Percentiles rank a stretch among this genome's conserved stretches.
Conservation (phyloP, 2,113 vertebrate species). For the Lagopus muta region DNA sequence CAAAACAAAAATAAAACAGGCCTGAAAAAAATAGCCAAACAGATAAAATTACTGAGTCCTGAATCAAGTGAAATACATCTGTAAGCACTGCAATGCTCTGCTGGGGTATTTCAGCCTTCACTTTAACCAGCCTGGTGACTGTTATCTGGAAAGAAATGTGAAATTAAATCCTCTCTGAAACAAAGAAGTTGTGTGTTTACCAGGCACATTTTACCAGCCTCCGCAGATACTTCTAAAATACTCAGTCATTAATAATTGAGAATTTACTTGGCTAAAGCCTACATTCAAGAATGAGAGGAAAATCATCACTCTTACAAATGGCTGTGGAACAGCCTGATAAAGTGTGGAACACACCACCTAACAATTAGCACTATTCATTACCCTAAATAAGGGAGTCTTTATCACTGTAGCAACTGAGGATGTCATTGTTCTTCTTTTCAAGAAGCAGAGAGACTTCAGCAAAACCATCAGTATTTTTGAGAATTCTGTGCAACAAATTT, state of each 20-base stretch:
- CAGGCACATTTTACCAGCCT: neutral
- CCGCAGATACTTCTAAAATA: conserved; percentile 22
- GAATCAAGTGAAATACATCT: neutral
- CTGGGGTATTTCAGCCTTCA: neutral
- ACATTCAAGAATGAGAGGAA: conserved; percentile 26
- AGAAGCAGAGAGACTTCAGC: neutral
- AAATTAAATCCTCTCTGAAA: neutral
- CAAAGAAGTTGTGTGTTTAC: neutral
- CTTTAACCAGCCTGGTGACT: neutral
- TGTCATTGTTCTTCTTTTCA: conserved; percentile 8
- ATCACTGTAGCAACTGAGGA: conserved; percentile 22
- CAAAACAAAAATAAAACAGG: neutral
- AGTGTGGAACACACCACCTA: conserved; percentile 36
- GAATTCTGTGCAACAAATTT: neutral
- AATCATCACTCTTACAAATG: neutral
- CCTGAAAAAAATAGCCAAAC: neutral
- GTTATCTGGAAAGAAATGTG: neutral
- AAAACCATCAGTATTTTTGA: neutral
- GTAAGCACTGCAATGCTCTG: neutral
- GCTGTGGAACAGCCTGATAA: conserved; percentile 32
- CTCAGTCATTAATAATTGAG: conserved; percentile 36
- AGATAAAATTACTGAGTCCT: neutral
- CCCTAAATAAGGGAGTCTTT: conserved; percentile 30
- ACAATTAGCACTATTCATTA: conserved; percentile 59
- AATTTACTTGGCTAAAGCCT: conserved; percentile 39